Base-by-base conservation (phyloP, 2,113 vertebrate genomes). In the Thamnaconus septentrionalis region DNA sequence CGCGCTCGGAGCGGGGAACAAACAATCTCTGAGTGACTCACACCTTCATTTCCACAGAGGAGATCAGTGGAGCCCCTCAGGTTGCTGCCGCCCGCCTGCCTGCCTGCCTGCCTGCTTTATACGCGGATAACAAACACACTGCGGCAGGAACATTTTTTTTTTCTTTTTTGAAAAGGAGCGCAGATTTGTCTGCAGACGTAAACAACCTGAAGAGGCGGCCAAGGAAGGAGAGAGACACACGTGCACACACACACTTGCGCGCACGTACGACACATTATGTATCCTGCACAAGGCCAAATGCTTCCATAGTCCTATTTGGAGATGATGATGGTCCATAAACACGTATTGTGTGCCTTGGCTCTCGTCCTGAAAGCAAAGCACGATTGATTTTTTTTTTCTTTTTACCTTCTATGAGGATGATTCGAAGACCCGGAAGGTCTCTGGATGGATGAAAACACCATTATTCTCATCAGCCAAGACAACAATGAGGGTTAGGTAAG, bases 331-430 rank as follows among this genome's bases (percentile, higher is more conserved):
- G 42, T 43, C 56, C 46, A 64, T 73, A 80, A 79, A 79, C 66
- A 82, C 62, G 60, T 49, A 67, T 74, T 84, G 69, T 76, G 60
- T 64, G 56, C 42, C 39, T 62, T 69, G 62, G 61, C 73, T 66
- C 71, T 55, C 43, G 43, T 59, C 50, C 51, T 72, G 58, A 76
- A 85, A 80, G 76, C 41, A 76, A 85, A 80, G 76, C 41, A 52
- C 50, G 59, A 72, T 61, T 72, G 50, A 59, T 64, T 67, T 49
- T 65, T 6, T 51, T 39, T 45, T 31, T 31, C 2, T 31, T 31
- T 31, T 31, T 31, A 31, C 18, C 18, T 31, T 31, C 18, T 56
- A 66, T 68, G 75, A 52, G 53, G 51, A 76, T 58, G 42, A 64
- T 6, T 54, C 66, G 31, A 62, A 64, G 64, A 50, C 40, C n/a